Conservation (phyloP, 2,113 vertebrate genomes). For the Macaca mulatta region DNA sequence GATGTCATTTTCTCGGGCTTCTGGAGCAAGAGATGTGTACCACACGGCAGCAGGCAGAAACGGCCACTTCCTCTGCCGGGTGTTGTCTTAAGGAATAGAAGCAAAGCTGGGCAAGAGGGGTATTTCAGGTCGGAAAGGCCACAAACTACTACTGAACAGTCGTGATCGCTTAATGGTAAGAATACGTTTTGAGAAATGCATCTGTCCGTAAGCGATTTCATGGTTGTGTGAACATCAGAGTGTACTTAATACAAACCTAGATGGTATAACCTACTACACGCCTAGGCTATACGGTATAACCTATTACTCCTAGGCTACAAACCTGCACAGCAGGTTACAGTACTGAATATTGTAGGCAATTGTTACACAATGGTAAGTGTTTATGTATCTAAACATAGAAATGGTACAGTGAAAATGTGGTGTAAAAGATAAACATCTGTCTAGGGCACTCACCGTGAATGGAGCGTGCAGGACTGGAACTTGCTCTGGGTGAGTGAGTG, state of each 20-base stretch:
- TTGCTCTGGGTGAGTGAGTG: background rate
- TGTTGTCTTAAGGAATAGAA: background rate
- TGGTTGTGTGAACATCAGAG: background rate
- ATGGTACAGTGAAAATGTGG: background rate
- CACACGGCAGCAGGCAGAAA: accelerated
- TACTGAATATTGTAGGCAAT: background rate
- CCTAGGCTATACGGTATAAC: background rate
- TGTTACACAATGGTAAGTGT: background rate
- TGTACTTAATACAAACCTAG: background rate
- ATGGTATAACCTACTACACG: background rate
- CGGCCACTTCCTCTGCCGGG: background rate
- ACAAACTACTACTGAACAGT: background rate
- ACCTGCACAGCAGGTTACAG: background rate
- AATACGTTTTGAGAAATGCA: background rate
- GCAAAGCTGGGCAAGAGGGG: background rate
- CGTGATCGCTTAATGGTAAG: no score
- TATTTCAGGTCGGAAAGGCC: background rate
- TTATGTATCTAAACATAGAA: background rate
- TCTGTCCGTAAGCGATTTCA: background rate
- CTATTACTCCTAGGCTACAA: background rate
- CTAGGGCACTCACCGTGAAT: background rate
- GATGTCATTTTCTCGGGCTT: background rate
- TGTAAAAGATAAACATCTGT: background rate
- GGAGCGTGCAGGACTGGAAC: background rate
- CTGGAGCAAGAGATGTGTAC: background rate